Conservation (phyloP, 2,113 vertebrate species). For the Rafetus swinhoei region DNA sequence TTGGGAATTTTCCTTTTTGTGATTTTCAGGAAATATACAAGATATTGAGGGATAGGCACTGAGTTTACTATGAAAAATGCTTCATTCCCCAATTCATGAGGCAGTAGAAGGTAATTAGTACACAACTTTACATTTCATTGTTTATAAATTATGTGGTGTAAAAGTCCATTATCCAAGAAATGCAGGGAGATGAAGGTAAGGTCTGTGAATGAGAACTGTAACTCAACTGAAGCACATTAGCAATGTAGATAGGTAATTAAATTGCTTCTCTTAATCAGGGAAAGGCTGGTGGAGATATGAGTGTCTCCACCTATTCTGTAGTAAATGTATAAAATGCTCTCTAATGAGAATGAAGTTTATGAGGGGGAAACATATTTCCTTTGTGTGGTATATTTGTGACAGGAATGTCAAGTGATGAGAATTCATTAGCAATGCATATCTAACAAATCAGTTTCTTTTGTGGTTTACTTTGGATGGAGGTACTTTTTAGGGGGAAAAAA, state of each 20-base stretch:
- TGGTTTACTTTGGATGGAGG: neutral
- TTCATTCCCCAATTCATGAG: neutral
- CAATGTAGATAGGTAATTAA: constrained; percentile 46
- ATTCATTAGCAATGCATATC: constrained; percentile 6
- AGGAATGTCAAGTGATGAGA: constrained; percentile 45
- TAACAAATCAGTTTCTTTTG: neutral
- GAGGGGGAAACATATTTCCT: constrained; percentile 50
- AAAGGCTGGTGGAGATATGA: constrained; percentile 18
- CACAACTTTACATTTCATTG: neutral
- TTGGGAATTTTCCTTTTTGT: neutral
- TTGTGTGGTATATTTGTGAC: constrained; percentile 26
- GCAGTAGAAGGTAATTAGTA: neutral
- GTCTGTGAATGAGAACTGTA: constrained; percentile 3
- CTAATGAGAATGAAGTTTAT: constrained; percentile 51
- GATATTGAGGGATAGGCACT: neutral
- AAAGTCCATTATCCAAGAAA: neutral
- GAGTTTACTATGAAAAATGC: neutral
- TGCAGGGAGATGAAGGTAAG: neutral
- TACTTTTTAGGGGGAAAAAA: constrained; percentile 14
- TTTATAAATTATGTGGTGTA: neutral
- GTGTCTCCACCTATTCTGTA: constrained; percentile 17
- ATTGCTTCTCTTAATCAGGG: constrained; percentile 43
- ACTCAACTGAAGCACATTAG: constrained; percentile 30
- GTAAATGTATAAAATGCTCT: constrained; percentile 36
- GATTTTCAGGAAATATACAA: neutral